These are phyloP conservation scores for Phenganax marumi DNA, from an alignment of 92 coral and sea anemone genomes.

Conservation along the genomic window DNA sequence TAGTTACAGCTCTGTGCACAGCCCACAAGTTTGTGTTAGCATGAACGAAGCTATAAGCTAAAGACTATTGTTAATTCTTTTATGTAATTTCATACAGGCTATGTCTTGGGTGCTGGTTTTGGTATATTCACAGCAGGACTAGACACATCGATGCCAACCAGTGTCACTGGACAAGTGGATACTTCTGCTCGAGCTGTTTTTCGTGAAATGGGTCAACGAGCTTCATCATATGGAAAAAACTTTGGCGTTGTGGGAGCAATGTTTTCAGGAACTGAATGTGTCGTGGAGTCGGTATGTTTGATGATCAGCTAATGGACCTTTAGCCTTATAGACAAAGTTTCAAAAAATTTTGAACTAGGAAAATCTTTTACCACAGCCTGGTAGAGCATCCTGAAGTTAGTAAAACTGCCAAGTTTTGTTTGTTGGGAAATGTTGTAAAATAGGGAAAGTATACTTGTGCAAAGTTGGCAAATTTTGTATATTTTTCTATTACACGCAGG, in stretches of 20 bases:
- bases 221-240: constrained; percentile 96
- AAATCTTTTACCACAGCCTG: no score
- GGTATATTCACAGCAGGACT: constrained; percentile 98
- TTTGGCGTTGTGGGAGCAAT: constrained; percentile 96
- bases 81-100: constrained; percentile 53
- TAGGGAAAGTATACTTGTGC: no score
- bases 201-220: constrained; percentile 82
- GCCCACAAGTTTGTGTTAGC: no score
- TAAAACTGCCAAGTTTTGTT: neutral
- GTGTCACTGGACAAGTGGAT: constrained; percentile 85
- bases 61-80: no score
- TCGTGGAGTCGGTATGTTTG: constrained; percentile 90
- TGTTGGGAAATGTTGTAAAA: no score
- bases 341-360: no score
- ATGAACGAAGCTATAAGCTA: no score
- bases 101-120: constrained; percentile 96
- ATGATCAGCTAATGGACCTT: neutral
- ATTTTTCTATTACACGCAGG: neutral
- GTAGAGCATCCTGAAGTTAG: no score
- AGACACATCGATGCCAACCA: constrained; percentile 98
- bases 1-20: no score
- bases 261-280: constrained; percentile 99
- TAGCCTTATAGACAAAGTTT: no score
- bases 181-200: constrained; percentile 89
- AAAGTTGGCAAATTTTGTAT: no score